Evolutionary conservation across 2,113 vertebrate genomes (phyloP).

Genomic region (Cichladusa arquata): DNA sequence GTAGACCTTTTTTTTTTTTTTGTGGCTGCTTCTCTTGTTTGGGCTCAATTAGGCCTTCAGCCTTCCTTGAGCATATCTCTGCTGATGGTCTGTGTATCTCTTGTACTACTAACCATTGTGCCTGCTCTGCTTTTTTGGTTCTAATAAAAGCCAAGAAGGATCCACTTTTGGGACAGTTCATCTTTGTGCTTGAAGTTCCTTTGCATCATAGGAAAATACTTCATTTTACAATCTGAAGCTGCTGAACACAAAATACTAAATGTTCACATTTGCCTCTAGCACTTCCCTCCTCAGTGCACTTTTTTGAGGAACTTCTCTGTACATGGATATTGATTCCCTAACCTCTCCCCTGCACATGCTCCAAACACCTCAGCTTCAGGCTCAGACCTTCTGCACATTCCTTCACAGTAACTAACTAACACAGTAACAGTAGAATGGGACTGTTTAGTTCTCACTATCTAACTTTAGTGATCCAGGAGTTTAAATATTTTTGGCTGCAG

Average conservation of each 20-base stretch:
- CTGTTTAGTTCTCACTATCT: neutral
- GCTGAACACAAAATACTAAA: neutral
- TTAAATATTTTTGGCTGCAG: neutral
- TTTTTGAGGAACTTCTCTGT: neutral
- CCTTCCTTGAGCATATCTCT: neutral
- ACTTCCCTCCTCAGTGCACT: neutral
- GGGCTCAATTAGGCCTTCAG: neutral
- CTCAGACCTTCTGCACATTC: neutral
- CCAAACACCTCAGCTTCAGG: neutral
- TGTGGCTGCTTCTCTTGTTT: neutral
- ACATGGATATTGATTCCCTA: rapidly evolving
- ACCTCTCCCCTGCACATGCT: neutral
- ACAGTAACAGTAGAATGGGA: neutral
- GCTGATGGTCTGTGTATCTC: neutral
- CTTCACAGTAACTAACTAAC: neutral
- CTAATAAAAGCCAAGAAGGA: neutral
- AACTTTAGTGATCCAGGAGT: neutral
- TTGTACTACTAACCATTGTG: neutral
- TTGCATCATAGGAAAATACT: neutral
- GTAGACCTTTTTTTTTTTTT: neutral
- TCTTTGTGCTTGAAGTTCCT: neutral
- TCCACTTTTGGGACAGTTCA: neutral
- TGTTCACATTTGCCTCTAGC: rapidly evolving
- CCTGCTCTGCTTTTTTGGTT: neutral
- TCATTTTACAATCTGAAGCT: neutral